A percentile compares a stretch with the other conserved stretches of the same genome.
Conservation (phyloP, 2,888 invertebrate species). For the Sarcophaga caerulescens region DNA sequence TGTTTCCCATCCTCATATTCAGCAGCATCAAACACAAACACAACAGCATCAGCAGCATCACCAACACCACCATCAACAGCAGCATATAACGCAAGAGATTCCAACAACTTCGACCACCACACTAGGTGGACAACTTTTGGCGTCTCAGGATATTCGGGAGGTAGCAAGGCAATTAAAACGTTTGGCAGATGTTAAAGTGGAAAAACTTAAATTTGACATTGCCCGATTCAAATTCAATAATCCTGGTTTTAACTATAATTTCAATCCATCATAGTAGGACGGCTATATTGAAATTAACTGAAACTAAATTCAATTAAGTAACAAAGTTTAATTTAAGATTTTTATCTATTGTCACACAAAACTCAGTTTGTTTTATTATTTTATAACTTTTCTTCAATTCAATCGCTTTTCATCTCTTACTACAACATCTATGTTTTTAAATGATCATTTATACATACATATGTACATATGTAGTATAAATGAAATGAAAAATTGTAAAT, state of each 20-base stretch:
- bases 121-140: slow-evolving; percentile 56
- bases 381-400: slow-evolving; percentile 19
- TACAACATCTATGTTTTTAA: background rate
- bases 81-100: slow-evolving; percentile 60
- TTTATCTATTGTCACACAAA: slow-evolving; percentile 41
- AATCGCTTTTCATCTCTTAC: slow-evolving; percentile 9
- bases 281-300: background rate
- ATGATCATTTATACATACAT: too few relatives aligned
- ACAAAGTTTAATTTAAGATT: slow-evolving; percentile 55
- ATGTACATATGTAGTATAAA: too few relatives aligned
- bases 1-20: slow-evolving; percentile 62
- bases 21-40: slow-evolving; percentile 61
- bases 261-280: slow-evolving; percentile 74
- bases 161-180: slow-evolving; percentile 78
- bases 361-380: slow-evolving; percentile 36
- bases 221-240: slow-evolving; percentile 80
- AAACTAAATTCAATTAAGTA: slow-evolving; percentile 29
- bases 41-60: slow-evolving; percentile 40
- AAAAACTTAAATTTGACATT: slow-evolving; percentile 79
- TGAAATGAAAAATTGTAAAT: too few relatives aligned
- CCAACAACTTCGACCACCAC: slow-evolving; percentile 52
- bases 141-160: slow-evolving; percentile 74
- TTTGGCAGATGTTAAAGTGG: slow-evolving; percentile 79
- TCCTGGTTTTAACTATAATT: slow-evolving; percentile 79
- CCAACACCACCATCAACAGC: slow-evolving; percentile 49